These are phyloP conservation scores for Halichoerus grypus DNA, from an alignment of 2,113 vertebrate genomes.

Conservation along the genomic window DNA sequence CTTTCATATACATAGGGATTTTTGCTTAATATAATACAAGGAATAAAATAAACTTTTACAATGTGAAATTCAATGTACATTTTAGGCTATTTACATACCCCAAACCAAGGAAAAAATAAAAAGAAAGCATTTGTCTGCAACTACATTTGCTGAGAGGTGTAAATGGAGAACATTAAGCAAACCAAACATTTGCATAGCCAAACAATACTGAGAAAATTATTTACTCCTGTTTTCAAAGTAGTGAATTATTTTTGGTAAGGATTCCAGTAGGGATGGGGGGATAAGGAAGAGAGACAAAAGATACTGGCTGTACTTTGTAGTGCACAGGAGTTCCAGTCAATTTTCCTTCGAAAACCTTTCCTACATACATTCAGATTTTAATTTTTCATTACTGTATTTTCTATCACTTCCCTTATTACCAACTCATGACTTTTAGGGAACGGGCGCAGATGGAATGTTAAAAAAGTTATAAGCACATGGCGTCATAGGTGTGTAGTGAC, in stretches of 20 bases:
- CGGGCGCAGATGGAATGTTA: constrained; percentile 17
- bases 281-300: constrained; percentile 69
- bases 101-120: constrained; percentile 80
- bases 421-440: constrained; percentile 29
- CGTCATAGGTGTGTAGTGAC: not conserved
- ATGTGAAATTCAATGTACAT: constrained; percentile 97
- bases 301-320: constrained; percentile 42
- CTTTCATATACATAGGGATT: constrained; percentile 98
- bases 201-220: constrained; percentile 83
- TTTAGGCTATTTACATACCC: constrained; percentile 96
- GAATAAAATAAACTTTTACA: constrained; percentile 96
- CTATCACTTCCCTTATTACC: constrained; percentile 1
- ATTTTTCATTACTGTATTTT: constrained; percentile 1
- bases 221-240: constrained; percentile 72
- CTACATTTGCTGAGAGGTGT: constrained; percentile 86
- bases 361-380: constrained; percentile 11
- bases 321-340: not conserved
- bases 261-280: not conserved
- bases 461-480: constrained; percentile 4
- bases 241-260: constrained; percentile 80
- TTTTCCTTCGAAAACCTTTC: constrained; percentile 62
- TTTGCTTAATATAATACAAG: constrained; percentile 97
- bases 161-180: constrained; percentile 84
- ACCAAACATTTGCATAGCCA: constrained; percentile 90
- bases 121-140: constrained; percentile 89